Conservation (phyloP, 64 coral and sea anemone genomes). For the Montipora sp. region DNA sequence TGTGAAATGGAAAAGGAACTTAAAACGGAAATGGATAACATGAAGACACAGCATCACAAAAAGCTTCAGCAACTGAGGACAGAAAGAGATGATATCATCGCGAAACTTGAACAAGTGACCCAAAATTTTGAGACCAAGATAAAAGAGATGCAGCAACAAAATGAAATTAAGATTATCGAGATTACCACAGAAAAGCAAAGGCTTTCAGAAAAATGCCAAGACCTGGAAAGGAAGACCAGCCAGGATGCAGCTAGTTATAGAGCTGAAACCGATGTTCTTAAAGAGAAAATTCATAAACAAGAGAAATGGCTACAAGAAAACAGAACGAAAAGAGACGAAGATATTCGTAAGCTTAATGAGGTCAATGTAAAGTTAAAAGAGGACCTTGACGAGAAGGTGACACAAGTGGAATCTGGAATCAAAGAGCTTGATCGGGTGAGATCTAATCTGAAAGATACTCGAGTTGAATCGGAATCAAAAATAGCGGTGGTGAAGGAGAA, state of each 20-base stretch:
- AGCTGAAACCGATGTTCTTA: slow-evolving; percentile 12
- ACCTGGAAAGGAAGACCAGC: slow-evolving; percentile 1
- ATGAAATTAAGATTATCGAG: slow-evolving; percentile 2
- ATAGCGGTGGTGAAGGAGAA: background rate
- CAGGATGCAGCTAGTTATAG: background rate
- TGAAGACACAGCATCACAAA: slow-evolving; percentile 22
- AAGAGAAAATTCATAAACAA: slow-evolving; percentile 28
- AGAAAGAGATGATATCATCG: slow-evolving; percentile 15
- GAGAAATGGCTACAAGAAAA: slow-evolving; percentile 48
- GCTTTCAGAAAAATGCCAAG: slow-evolving; percentile 6
- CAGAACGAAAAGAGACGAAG: slow-evolving; percentile 21
- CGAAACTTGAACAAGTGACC: slow-evolving; percentile 20
- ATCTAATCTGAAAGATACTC: background rate
- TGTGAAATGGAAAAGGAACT: slow-evolving; percentile 25
- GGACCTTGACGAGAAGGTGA: slow-evolving; percentile 7
- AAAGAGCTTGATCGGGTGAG: background rate
- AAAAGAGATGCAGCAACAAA: slow-evolving; percentile 9
- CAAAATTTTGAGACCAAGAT: slow-evolving; percentile 32
- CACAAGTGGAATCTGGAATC: background rate
- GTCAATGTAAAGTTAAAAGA: slow-evolving; percentile 8
- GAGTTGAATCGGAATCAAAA: background rate
- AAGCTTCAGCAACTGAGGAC: slow-evolving; percentile 27
- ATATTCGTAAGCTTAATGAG: background rate
- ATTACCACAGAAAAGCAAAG: slow-evolving; percentile 29
- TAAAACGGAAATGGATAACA: slow-evolving; percentile 14